These are phyloP conservation scores for Lasioglossum baleicum DNA, from an alignment of 1,140 invertebrate genomes.

Conservation along the genomic window DNA sequence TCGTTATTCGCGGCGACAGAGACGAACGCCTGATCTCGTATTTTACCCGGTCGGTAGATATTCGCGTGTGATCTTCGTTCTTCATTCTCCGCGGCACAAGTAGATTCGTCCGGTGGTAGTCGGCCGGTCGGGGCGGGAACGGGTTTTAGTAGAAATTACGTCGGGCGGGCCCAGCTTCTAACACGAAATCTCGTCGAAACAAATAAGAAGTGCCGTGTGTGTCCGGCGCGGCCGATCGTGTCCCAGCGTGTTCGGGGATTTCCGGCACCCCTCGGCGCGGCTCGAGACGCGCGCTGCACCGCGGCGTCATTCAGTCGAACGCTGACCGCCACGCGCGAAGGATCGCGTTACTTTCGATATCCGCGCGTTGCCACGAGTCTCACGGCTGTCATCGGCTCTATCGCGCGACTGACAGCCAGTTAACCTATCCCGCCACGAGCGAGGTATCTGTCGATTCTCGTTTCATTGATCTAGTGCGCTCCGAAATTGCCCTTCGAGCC, in stretches of 20 bases:
- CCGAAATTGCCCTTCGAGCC: neutral
- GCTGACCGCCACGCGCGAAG: conserved; percentile 58
- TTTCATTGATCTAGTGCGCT: neutral
- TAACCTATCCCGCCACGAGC: neutral
- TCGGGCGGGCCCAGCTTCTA: neutral
- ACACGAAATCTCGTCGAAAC: neutral
- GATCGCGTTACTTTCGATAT: conserved; percentile 43
- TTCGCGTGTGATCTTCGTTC: neutral
- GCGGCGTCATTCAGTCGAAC: conserved; percentile 61
- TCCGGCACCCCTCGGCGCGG: conserved; percentile 52
- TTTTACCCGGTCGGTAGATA: neutral
- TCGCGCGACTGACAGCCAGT: conserved; percentile 3
- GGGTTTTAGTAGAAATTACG: neutral
- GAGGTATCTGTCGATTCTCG: neutral
- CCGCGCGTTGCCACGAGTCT: conserved; percentile 30
- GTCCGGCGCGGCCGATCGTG: conserved; percentile 5
- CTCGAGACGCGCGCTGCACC: conserved; percentile 38
- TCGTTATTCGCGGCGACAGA: neutral
- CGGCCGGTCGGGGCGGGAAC: neutral
- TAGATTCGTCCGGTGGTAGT: neutral
- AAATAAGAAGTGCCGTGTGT: conserved; percentile 20
- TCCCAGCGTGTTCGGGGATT: conserved; percentile 46
- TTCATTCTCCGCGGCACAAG: neutral
- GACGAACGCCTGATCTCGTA: neutral
- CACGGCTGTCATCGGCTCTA: conserved; percentile 26